Base-by-base conservation (phyloP, 2,888 invertebrate genomes). In the Cancer borealis region DNA sequence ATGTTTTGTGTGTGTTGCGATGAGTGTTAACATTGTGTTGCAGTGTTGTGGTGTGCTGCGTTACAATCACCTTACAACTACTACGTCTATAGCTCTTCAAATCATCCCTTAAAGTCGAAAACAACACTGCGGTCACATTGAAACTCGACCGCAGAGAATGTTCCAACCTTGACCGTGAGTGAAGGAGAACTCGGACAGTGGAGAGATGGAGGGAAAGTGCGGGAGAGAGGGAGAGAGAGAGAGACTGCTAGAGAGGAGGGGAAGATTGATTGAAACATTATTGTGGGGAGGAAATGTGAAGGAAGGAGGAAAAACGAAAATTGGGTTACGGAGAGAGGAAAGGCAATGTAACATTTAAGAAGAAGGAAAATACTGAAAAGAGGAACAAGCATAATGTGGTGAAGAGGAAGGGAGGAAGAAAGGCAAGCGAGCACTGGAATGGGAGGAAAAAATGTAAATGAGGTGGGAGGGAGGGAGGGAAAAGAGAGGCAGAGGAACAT, bases 161-260 rank as follows among this genome's bases (percentile, higher is more conserved):
- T 14, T 30, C 0, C 30, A 30, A 79, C 79, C 79, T 79, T 79
- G 79, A 79, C 79, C 79, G 79, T 30, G 79, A 30, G 79, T 30
- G 30, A 21, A 88, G 87, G 45, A 30, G 87, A 87, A 87, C 87
- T 30, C 14, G 87, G 45, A 46, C 39, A 46, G 14, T 14, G n/a
- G 87, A 87, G 39, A 39, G 87, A 87, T 30, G 45, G 87, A 87
- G 87, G 17, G 39, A 87, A 46, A 87, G 87, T 45, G 87, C 39
- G 87, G 45, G 87, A 39, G 10, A 30, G 79, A 79, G 21, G 30
- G 89, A 89, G 87, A 54, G 60, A 91, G 91, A 91, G 91, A 91
- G 91, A 91, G n/a, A 91, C 12, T 45, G 60, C 54, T n/a, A 91
- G 91, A 54, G 91, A 91, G 91, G 91, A 91, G 39, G n/a, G 10